Conservation (phyloP, 2,888 invertebrate genomes). For the Ophonus ardosiacus region DNA sequence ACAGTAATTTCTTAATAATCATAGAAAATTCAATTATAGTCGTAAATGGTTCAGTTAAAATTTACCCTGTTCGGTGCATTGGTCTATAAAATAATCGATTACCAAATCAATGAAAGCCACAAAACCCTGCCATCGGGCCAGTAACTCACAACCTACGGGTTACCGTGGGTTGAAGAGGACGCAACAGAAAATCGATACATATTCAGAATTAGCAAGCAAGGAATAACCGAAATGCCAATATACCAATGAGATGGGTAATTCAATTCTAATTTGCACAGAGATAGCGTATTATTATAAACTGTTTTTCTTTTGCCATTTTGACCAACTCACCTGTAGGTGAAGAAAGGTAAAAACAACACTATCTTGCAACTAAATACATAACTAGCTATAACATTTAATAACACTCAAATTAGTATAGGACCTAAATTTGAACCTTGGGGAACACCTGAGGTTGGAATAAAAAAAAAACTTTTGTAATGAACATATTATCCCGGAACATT, state of each 20-base stretch:
- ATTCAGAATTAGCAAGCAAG: constrained; percentile 23
- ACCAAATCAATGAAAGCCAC: constrained; percentile 33
- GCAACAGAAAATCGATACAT: constrained; percentile 27
- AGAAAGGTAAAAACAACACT: no score
- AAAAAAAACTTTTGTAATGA: no score
- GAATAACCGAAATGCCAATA: constrained; percentile 10
- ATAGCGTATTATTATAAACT: neutral
- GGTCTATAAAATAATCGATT: constrained; percentile 43
- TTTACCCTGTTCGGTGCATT: constrained; percentile 3
- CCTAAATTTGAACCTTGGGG: no score
- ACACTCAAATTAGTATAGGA: no score
- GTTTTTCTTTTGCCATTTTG: no score
- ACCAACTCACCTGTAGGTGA: no score
- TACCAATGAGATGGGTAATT: neutral
- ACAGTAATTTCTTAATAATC: neutral
- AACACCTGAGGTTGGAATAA: no score
- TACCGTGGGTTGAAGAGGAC: neutral
- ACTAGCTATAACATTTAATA: no score
- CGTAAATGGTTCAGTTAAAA: neutral
- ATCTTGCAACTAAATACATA: no score
- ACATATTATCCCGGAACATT: no score
- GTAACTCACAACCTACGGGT: constrained; percentile 6
- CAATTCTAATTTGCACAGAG: neutral
- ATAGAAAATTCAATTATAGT: constrained; percentile 17
- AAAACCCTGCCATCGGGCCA: constrained; percentile 32